phyloP scores from a whole-genome alignment of 1,140 invertebrate genomes.

The silkworm (Bombyx mori) region ASM3026992v2 NC_085107.1:11967501-11968000 shows the following conservation, averaged over 20 bases:
- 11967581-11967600: constrained; percentile 1
- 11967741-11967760: not conserved
- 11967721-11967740: constrained; percentile 7
- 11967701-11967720: constrained; percentile 31
- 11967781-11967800: constrained; percentile 9
- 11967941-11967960: too few relatives aligned
- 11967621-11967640: not conserved
- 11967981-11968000: too few relatives aligned
- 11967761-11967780: constrained; percentile 8
- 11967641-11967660: constrained; percentile 23
- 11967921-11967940: too few relatives aligned
- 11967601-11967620: not conserved
- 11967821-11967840: too few relatives aligned
- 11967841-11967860: too few relatives aligned
- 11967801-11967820: too few relatives aligned
- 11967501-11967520: constrained; percentile 47
- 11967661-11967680: constrained; percentile 58
- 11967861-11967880: too few relatives aligned
- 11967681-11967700: constrained; percentile 52
- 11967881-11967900: too few relatives aligned
- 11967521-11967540: constrained; percentile 55
- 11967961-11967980: too few relatives aligned
- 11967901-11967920: too few relatives aligned
- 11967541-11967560: constrained; percentile 50
- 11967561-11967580: not conserved